These are phyloP conservation scores for Heliconius erato DNA, from an alignment of 2,888 invertebrate genomes.

Conservation along the genomic window DNA sequence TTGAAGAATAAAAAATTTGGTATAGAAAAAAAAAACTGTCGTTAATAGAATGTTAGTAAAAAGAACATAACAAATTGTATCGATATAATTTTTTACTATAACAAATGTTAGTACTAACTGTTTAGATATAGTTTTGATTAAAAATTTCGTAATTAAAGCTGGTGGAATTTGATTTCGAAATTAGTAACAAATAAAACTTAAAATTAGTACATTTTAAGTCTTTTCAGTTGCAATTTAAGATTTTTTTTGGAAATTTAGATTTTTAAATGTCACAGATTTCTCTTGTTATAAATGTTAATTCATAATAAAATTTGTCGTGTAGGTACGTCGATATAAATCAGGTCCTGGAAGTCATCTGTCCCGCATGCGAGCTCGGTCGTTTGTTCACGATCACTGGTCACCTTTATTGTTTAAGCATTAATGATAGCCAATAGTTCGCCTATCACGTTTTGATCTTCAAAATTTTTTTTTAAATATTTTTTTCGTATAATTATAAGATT, in stretches of 20 bases:
- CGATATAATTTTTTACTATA: not conserved
- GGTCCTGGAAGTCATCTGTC: conserved; percentile 55
- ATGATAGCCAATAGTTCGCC: conserved; percentile 48
- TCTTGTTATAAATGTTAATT: not conserved
- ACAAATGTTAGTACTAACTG: not conserved
- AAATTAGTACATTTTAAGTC: not conserved
- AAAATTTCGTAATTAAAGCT: not conserved
- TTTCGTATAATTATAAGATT: not conserved
- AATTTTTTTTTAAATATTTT: not conserved
- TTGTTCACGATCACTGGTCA: conserved; percentile 55
- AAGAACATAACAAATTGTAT: not conserved
- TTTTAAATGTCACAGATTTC: not conserved
- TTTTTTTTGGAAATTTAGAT: too few species aligned
- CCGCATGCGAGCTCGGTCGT: conserved; percentile 54
- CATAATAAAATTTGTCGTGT: conserved; percentile 14
- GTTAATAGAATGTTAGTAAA: conserved; percentile 10
- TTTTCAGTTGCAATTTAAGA: too few species aligned
- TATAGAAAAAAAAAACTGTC: conserved; percentile 15
- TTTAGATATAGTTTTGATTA: not conserved
- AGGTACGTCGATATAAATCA: conserved; percentile 46
- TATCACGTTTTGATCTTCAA: conserved; percentile 44
- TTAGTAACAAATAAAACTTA: too few species aligned
- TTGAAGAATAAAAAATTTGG: conserved; percentile 15
- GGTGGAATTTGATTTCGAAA: not conserved
- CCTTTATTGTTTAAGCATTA: conserved; percentile 55